phyloP scores from a whole-genome alignment of 2,113 vertebrate species.

The Anoplopoma fimbria region DNA sequence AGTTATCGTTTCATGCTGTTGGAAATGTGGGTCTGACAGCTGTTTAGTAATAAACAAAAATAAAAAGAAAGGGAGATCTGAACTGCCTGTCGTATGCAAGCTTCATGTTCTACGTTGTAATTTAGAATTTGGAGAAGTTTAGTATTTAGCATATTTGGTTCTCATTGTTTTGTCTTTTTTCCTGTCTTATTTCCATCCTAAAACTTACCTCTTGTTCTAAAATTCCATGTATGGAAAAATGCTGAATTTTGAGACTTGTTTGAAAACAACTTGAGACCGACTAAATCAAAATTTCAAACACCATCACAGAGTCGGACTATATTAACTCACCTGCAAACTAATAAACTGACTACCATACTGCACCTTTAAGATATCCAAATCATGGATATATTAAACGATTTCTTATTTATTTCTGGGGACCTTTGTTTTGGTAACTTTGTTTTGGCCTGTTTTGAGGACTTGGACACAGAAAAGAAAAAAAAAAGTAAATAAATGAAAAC shows the following conservation, averaged over 20 bases:
- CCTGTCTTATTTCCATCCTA: background rate
- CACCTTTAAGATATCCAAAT: no score
- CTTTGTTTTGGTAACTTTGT: background rate
- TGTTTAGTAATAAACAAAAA: conserved; percentile 12
- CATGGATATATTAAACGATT: no score
- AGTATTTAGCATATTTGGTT: background rate
- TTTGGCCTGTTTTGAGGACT: background rate
- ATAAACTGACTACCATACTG: background rate
- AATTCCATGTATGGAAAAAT: background rate
- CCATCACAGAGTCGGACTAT: background rate
- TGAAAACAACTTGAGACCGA: background rate
- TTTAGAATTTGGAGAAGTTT: background rate
- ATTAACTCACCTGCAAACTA: background rate
- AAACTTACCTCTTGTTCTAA: conserved; percentile 64
- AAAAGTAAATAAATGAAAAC: background rate
- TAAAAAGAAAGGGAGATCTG: background rate
- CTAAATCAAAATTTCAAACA: background rate
- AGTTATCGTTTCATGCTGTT: background rate
- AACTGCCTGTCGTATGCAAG: background rate
- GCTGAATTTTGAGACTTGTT: background rate
- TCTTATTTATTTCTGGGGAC: background rate
- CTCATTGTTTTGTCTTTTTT: background rate
- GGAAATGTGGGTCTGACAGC: conserved; percentile 50
- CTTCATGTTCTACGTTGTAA: background rate
- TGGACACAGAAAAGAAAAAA: background rate